A percentile compares a stretch with the other conserved stretches of the same genome.
phyloP scores from a whole-genome alignment of 2,113 vertebrate genomes.

The Sarotherodon lohbergeri region DNA sequence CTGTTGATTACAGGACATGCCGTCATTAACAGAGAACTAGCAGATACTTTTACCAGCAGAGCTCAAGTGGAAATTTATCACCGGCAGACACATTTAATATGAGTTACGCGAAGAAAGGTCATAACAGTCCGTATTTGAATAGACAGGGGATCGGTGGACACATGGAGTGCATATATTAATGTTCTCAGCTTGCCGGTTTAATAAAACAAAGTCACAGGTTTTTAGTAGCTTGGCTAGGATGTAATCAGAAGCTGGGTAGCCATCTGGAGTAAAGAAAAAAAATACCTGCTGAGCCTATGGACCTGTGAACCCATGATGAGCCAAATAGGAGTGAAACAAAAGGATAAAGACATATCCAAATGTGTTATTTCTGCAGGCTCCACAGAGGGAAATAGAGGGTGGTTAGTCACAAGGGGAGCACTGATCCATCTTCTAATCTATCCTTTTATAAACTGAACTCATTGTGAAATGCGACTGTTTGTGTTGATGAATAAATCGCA shows the following conservation, averaged over 20 bases:
- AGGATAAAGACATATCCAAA: background rate
- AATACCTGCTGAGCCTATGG: background rate
- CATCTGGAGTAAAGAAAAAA: background rate
- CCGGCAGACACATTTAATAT: background rate
- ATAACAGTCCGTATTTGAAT: background rate
- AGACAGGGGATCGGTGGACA: background rate
- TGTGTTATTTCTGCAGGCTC: background rate
- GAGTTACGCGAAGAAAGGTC: background rate
- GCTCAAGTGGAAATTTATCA: slow-evolving; percentile 25
- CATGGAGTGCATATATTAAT: background rate
- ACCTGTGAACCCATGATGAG: background rate
- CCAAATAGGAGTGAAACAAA: background rate
- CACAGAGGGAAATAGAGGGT: background rate
- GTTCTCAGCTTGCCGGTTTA: background rate
- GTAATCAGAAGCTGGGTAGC: background rate
- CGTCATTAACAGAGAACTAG: slow-evolving; percentile 26
- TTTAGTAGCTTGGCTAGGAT: background rate
- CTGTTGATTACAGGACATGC: slow-evolving; percentile 52
- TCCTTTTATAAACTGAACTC: background rate
- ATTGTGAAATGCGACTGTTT: background rate
- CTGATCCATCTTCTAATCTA: background rate
- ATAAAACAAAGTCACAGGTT: background rate
- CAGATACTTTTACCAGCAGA: slow-evolving; percentile 22
- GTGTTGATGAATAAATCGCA: background rate
- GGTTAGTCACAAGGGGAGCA: background rate